These are phyloP conservation scores for Pipistrellus pygmaeus DNA, from an alignment of 2,797 vertebrate genomes.

Conservation along the genomic window DNA sequence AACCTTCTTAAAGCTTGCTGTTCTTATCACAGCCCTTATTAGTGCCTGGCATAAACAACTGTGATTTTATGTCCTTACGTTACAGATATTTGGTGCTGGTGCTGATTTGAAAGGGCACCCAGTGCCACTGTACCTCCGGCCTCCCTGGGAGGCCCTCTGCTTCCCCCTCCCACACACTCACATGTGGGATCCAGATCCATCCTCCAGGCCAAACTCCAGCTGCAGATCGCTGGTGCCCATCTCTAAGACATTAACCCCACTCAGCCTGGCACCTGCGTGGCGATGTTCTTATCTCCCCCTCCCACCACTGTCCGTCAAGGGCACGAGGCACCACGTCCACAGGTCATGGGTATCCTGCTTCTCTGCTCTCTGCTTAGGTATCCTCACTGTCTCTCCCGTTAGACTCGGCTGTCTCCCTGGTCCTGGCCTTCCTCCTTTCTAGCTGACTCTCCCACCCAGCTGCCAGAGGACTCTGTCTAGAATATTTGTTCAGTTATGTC, in stretches of 20 bases:
- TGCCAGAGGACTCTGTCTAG: neutral
- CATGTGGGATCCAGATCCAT: rapidly evolving
- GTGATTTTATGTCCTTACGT: neutral
- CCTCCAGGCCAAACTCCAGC: neutral
- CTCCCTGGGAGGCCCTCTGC: neutral
- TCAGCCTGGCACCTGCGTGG: neutral
- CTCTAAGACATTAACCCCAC: neutral
- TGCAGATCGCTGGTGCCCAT: neutral
- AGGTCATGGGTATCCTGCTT: neutral
- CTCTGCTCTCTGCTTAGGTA: neutral
- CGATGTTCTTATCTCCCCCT: neutral
- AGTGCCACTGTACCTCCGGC: rapidly evolving
- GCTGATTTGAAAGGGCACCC: neutral
- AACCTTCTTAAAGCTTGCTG: conserved; percentile 21
- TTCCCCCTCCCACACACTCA: neutral
- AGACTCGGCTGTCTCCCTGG: neutral
- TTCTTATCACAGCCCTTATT: neutral
- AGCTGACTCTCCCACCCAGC: too few relatives aligned
- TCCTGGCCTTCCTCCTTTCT: too few relatives aligned
- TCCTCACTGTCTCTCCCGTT: neutral
- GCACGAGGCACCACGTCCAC: rapidly evolving
- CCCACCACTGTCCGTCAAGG: neutral
- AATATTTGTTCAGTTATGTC: neutral
- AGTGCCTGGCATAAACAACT: neutral
- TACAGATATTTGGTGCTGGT: neutral